Evolutionary conservation across 2,888 invertebrate genomes (phyloP), one percentile per base, ranked within the genome.

Genomic region (Drosophila anomalata): DNA sequence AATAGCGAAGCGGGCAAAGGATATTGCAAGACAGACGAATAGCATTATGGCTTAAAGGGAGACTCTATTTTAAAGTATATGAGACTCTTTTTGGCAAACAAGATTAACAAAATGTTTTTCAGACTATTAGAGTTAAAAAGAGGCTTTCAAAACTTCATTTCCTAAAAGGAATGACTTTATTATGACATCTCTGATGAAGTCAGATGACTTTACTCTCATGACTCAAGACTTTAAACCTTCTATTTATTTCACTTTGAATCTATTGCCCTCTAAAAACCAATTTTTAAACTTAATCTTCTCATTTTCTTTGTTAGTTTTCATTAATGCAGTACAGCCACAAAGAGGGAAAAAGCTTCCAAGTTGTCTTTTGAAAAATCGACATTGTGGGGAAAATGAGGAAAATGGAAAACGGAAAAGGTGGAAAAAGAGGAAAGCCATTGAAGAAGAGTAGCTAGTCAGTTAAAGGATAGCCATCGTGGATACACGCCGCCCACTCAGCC

Each of bases 301-400:
- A 42, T 11, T 42, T 42, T 42, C 42, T 42, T 36, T 36, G n/a
- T 36, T 33, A 67, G 68, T 59, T 68, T 67, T 67, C 51, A 58
- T 65, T 65, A 68, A 66, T 56, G 56, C 51, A 56, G 51, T 65
- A 20, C 51, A 47, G 63, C 63, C 63, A 51, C 63, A 63, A n/a
- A 36, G 12, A 12, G n/a, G 68, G 42, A 58, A 41, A 42, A 52
- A 58, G 67, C 48, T 48, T 8, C 29, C 56, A 24, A 33, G 56
- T 24, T 48, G 51, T 51, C 56, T 60, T 71, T 71, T 69, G 84
- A 78, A 81, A 84, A 80, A 84, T 81, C 75, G 71, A 71, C 71
- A 55, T 52, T 42, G 51, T 62, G 41, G 53, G 68, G 9, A 8
- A 24, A 14, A 24, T 24, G 14, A 4, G 3, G 3, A 33, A 17